These are phyloP conservation scores for Zeus faber DNA, from an alignment of 2,113 vertebrate genomes.

Conservation along the genomic window DNA sequence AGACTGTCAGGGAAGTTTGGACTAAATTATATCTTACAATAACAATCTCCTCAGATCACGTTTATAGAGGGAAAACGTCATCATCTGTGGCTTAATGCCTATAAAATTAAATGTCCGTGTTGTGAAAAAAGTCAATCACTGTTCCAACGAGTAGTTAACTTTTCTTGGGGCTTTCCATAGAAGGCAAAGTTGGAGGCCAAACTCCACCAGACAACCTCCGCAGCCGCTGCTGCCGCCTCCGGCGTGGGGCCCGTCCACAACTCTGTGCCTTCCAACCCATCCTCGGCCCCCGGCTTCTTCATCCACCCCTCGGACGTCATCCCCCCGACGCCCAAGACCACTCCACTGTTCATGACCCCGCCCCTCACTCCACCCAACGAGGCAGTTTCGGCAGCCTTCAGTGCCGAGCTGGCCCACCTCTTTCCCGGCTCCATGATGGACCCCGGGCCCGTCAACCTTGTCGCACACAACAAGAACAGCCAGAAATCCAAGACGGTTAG, in stretches of 20 bases:
- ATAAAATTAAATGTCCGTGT: too few relatives aligned
- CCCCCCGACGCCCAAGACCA: constrained; percentile 97
- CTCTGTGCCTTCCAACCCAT: constrained; percentile 92
- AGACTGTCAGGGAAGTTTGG: too few relatives aligned
- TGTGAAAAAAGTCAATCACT: not conserved
- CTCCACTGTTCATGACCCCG: constrained; percentile 98
- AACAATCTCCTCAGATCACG: too few relatives aligned
- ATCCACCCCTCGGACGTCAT: constrained; percentile 98
- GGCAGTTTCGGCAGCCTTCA: constrained; percentile 92
- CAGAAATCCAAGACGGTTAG: constrained; percentile 91
- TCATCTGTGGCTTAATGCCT: too few relatives aligned
- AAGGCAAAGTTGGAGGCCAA: constrained; percentile 99
- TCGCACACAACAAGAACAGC: constrained; percentile 89
- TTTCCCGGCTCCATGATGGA: constrained; percentile 96
- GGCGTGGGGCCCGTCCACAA: constrained; percentile 90
- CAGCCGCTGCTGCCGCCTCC: constrained; percentile 82
- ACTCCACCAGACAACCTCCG: constrained; percentile 96
- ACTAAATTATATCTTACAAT: too few relatives aligned
- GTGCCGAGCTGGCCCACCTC: constrained; percentile 94
- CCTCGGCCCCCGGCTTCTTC: constrained; percentile 93
- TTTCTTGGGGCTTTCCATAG: constrained; percentile 67
- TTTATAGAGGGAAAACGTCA: too few relatives aligned
- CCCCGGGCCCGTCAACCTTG: constrained; percentile 86
- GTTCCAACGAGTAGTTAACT: not conserved
- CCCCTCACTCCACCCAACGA: constrained; percentile 97